Percentiles rank a stretch among this genome's conserved stretches.
Evolutionary conservation across 2,797 vertebrate species (phyloP).

Genomic region (Onychomys torridus): DNA sequence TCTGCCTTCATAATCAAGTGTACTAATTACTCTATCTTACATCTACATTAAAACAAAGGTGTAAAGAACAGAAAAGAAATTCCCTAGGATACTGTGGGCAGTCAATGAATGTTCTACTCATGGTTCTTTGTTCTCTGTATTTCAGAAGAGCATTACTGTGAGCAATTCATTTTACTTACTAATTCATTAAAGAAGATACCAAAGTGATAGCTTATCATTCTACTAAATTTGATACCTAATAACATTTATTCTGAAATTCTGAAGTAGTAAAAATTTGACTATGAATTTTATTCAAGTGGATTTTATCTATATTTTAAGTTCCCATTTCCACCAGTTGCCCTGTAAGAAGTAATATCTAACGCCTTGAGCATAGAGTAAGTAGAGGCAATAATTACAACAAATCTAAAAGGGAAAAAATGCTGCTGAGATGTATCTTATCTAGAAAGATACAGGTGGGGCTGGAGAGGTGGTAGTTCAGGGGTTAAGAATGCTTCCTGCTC

Average conservation of each 20-base stretch:
- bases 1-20: neutral
- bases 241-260: slow-evolving; percentile 30
- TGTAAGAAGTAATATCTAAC: neutral
- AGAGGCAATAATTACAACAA: neutral
- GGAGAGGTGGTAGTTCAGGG: neutral
- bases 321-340: neutral
- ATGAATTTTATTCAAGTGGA: slow-evolving; percentile 38
- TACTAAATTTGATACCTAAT: neutral
- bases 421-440: neutral
- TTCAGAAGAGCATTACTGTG: neutral
- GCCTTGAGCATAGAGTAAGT: neutral
- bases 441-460: neutral
- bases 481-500: neutral
- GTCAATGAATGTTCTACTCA: neutral
- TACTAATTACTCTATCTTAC: slow-evolving; percentile 15
- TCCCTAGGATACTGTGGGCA: neutral
- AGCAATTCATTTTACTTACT: slow-evolving; percentile 53
- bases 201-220: neutral
- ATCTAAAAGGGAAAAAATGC: slow-evolving; percentile 11
- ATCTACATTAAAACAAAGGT: slow-evolving; percentile 38
- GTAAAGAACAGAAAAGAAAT: neutral
- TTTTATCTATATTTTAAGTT: slow-evolving; percentile 41
- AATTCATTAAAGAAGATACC: slow-evolving; percentile 17
- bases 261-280: slow-evolving; percentile 23
- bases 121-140: neutral